A percentile compares a stretch with the other conserved stretches of the same genome.
phyloP scores from a whole-genome alignment of 2,888 invertebrate species.

The Drosophila quinaria region DNA sequence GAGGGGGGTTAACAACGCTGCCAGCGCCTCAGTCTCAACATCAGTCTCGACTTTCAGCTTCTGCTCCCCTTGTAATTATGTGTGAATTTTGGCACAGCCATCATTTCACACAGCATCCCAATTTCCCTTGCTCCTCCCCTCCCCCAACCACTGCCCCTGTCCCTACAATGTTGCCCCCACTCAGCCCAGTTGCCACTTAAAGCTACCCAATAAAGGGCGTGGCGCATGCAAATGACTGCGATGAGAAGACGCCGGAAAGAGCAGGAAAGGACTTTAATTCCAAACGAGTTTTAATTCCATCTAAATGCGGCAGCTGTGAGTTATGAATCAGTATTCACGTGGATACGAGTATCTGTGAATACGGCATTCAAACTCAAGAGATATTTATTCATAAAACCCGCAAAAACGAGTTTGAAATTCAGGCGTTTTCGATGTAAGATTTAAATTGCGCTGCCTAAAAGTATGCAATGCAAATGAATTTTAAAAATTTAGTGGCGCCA shows the following conservation, averaged over 20 bases:
- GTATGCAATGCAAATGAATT: neutral
- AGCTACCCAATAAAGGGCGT: constrained; percentile 19
- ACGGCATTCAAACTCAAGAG: neutral
- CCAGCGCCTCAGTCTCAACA: constrained; percentile 14
- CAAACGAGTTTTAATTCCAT: constrained; percentile 32
- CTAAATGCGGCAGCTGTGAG: constrained; percentile 3
- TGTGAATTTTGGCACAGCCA: constrained; percentile 72
- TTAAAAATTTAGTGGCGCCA: neutral
- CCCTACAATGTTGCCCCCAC: neutral
- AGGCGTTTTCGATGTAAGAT: too few relatives aligned
- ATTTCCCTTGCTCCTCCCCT: neutral
- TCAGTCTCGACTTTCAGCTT: constrained; percentile 14
- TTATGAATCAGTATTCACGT: constrained; percentile 19
- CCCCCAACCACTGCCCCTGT: neutral
- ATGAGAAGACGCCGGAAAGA: constrained; percentile 4
- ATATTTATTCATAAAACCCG: neutral
- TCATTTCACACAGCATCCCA: constrained; percentile 36
- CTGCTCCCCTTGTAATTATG: constrained; percentile 70
- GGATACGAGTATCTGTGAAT: constrained; percentile 6
- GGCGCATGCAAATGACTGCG: constrained; percentile 54
- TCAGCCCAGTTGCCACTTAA: constrained; percentile 10
- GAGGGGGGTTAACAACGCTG: constrained; percentile 8
- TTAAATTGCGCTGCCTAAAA: constrained; percentile 3
- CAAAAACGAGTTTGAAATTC: neutral
- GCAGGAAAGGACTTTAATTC: neutral